These are phyloP conservation scores for Cathartes aura DNA, from an alignment of 2,113 vertebrate genomes.

Conservation along the genomic window DNA sequence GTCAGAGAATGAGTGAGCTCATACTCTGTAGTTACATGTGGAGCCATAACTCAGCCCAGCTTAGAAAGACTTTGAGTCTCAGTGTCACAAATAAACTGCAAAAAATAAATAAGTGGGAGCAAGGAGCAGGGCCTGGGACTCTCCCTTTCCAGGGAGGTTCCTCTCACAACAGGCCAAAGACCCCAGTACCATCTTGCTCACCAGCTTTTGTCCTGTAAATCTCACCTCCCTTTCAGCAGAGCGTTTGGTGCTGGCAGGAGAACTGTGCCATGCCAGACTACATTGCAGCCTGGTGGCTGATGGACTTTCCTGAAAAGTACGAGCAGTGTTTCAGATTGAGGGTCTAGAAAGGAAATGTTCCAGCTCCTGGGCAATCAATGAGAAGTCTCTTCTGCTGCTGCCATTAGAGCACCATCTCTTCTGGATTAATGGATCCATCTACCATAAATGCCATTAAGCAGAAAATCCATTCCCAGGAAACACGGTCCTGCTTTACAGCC, in stretches of 20 bases:
- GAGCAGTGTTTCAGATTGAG: neutral
- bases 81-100: neutral
- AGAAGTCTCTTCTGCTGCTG: neutral
- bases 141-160: neutral
- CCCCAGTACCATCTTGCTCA: neutral
- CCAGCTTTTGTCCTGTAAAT: neutral
- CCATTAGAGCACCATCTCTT: neutral
- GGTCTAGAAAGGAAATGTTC: neutral
- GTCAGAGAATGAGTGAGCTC: neutral
- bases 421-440: neutral
- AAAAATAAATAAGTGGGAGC: neutral
- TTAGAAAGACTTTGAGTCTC: neutral
- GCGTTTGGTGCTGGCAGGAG: neutral
- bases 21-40: neutral
- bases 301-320: neutral
- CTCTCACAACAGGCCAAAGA: neutral
- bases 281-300: neutral
- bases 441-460: neutral
- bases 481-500: neutral
- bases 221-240: neutral
- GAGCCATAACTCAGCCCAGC: neutral
- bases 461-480: neutral
- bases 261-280: neutral
- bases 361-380: neutral
- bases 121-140: neutral